phyloP scores from a whole-genome alignment of 2,888 invertebrate genomes.

The Tetragonula carbonaria region DNA sequence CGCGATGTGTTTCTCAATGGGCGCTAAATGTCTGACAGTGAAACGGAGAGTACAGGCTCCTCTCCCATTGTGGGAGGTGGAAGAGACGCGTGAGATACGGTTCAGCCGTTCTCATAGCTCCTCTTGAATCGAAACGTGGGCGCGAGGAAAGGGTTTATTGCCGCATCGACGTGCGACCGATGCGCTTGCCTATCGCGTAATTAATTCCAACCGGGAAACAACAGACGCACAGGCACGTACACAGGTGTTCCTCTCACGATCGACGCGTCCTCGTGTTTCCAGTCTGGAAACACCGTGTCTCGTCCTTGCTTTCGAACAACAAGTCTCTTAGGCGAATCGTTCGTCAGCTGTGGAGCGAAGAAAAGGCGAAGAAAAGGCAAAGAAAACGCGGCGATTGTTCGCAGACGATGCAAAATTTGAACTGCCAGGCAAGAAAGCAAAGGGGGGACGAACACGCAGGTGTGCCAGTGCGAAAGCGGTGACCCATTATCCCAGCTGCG shows the following conservation, averaged over 20 bases:
- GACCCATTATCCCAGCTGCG: constrained; percentile 80
- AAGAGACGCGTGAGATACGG: constrained; percentile 63
- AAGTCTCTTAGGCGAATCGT: background rate
- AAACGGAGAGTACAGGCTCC: constrained; percentile 26
- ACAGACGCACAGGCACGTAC: background rate
- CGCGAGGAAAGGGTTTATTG: constrained; percentile 64
- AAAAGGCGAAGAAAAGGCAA: background rate
- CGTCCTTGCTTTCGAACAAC: background rate
- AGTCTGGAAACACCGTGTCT: background rate
- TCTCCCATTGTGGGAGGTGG: constrained; percentile 53
- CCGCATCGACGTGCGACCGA: constrained; percentile 44
- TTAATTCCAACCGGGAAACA: constrained; percentile 43
- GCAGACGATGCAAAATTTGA: constrained; percentile 40
- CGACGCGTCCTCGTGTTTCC: background rate
- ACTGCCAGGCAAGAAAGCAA: constrained; percentile 15
- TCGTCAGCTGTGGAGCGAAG: background rate
- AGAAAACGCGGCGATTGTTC: background rate
- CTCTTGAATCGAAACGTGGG: constrained; percentile 59
- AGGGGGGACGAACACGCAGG: constrained; percentile 67
- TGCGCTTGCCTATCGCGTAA: constrained; percentile 48
- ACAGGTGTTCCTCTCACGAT: background rate
- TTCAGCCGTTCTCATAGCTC: constrained; percentile 66
- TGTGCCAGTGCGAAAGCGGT: constrained; percentile 80
- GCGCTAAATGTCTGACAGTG: constrained; percentile 65
- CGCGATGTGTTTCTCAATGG: constrained; percentile 71